A percentile compares a stretch with the other conserved stretches of the same genome.
Evolutionary conservation across 2,888 invertebrate species (phyloP).

Genomic region (Ormyrus rosae): DNA sequence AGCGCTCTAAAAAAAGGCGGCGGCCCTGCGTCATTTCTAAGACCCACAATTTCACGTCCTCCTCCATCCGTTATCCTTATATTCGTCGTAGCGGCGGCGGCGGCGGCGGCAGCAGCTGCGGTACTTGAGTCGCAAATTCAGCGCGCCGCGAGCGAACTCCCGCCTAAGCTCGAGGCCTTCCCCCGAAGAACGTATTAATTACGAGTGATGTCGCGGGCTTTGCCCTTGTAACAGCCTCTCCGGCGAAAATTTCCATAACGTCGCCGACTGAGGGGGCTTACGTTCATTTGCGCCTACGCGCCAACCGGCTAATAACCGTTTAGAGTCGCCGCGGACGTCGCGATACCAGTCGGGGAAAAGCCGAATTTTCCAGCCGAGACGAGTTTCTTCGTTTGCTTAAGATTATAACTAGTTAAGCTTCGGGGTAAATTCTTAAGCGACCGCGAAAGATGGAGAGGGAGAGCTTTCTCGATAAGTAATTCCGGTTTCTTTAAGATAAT

Average conservation of each 20-base stretch:
- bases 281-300: slow-evolving; percentile 38
- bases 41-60: background rate
- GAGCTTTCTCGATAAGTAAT: too few relatives aligned
- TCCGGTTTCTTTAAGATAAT: too few relatives aligned
- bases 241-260: slow-evolving; percentile 49
- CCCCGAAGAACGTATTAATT: slow-evolving; percentile 49
- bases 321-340: background rate
- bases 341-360: background rate
- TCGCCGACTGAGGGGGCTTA: slow-evolving; percentile 26
- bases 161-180: slow-evolving; percentile 35
- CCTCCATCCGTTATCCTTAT: slow-evolving; percentile 35
- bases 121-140: slow-evolving; percentile 22
- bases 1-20: too few relatives aligned
- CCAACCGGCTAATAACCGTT: slow-evolving; percentile 46
- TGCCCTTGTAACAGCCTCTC: slow-evolving; percentile 4
- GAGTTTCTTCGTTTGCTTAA: too few relatives aligned
- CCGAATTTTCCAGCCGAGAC: too few relatives aligned
- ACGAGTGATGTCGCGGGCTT: slow-evolving; percentile 51
- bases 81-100: background rate
- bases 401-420: too few relatives aligned
- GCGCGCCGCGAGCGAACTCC: slow-evolving; percentile 22
- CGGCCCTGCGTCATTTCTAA: background rate
- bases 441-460: too few relatives aligned
- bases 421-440: too few relatives aligned
- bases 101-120: background rate